Conservation (phyloP, 2,113 vertebrate species). For the Cinclus mexicanus region DNA sequence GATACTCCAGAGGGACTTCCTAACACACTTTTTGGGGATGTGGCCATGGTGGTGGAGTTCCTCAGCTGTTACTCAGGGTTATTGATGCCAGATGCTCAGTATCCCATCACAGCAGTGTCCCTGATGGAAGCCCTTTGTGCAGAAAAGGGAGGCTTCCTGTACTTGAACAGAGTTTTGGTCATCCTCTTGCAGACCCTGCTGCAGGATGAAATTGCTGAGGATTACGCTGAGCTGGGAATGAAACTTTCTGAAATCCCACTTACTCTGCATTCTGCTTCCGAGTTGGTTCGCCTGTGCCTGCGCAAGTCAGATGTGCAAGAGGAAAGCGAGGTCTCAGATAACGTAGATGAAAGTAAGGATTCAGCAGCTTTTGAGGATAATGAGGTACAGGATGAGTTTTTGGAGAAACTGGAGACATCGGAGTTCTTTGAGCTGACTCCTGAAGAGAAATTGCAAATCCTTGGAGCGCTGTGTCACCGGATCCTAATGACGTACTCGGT, state of each 20-base stretch:
- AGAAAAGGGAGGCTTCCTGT: conserved; percentile 89
- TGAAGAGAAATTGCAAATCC: conserved; percentile 88
- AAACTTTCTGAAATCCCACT: conserved; percentile 94
- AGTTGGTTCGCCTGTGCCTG: conserved; percentile 91
- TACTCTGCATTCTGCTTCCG: conserved; percentile 91
- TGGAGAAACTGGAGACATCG: conserved; percentile 89
- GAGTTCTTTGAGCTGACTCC: conserved; percentile 93
- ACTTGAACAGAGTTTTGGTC: conserved; percentile 91
- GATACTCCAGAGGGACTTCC: conserved; percentile 96
- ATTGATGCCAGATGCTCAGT: conserved; percentile 91
- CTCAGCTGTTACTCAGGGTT: conserved; percentile 90
- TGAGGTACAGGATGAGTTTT: conserved; percentile 88
- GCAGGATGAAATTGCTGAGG: conserved; percentile 95
- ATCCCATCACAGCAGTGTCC: conserved; percentile 88
- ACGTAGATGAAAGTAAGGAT: conserved; percentile 72
- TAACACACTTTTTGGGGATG: conserved; percentile 91
- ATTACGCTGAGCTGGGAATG: conserved; percentile 94
- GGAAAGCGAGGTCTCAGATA: conserved; percentile 80
- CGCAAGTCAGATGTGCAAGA: conserved; percentile 88
- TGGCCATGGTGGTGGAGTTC: conserved; percentile 95
- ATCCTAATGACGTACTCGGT: conserved; percentile 97
- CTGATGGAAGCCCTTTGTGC: conserved; percentile 92
- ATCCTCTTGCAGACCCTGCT: conserved; percentile 93
- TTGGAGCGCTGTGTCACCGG: conserved; percentile 91
- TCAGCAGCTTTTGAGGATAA: conserved; percentile 82